Base-by-base conservation (phyloP, 2,797 vertebrate species). In the Rhinogobio ventralis region DNA sequence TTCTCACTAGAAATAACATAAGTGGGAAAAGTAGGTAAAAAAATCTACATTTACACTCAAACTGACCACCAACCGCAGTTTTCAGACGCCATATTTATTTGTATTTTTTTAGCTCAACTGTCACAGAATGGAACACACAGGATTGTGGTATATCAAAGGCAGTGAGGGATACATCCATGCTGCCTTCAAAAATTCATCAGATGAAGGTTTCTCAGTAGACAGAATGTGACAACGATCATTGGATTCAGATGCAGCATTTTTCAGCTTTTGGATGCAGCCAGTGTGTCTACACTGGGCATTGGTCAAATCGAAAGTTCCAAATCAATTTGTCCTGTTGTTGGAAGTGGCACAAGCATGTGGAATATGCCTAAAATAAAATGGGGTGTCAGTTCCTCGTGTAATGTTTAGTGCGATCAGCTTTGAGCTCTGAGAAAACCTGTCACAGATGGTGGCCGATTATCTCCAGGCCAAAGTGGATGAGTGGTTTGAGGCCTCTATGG, bases 361-460 rank as follows among this genome's bases (percentile, higher is more conserved):
- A 53, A 5, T 42, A 62, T 62, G 33, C 5, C 14, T 25, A 17
- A 77, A 28, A 28, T 28, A 9, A 15, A 77, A 42, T 36, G 5
- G 15, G 51, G 3, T 1, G n/a, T 57, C 30, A n/a, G 71, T 33
- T 86, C 33, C 69, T 42, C 77, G 15, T 42, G 19, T 45, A 46
- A 53, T 64, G 64, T 53, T 51, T 60, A 55, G 28, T 30, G 36
- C 1, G 57, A 86, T 46, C 83, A 83, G 77, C 74, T 86, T 77
- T 82, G 53, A 88, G 64, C 60, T 67, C 53, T 19, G 9, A 67
- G 49, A 82, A 82, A 86, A 82, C 75, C 57, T 81, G 57, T 86
- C 82, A 64, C 86, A 88, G 86, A 88, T 86, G 83, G 86, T 51
- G 60, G 64, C 57, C 86, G 23, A 86, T 86, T 87, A 89, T 89